These are phyloP conservation scores for Drosophila mayri DNA, from an alignment of 1,140 invertebrate genomes.

Conservation along the genomic window DNA sequence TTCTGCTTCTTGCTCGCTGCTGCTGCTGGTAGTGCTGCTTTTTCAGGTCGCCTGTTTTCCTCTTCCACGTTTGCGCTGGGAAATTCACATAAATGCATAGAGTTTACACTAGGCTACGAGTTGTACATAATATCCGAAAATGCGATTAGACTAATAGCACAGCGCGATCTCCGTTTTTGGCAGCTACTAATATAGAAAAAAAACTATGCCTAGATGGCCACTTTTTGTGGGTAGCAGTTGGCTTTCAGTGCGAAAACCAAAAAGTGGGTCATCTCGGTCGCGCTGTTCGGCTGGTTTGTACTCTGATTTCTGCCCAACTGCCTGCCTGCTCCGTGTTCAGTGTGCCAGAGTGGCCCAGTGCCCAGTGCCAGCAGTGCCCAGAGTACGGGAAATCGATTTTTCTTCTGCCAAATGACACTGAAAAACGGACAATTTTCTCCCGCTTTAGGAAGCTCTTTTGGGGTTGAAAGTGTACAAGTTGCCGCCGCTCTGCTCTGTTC, in stretches of 20 bases:
- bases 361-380: slow-evolving; percentile 16
- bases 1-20: slow-evolving; percentile 52
- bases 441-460: slow-evolving; percentile 26
- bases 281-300: slow-evolving; percentile 79
- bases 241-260: slow-evolving; percentile 81
- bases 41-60: slow-evolving; percentile 74
- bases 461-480: slow-evolving; percentile 63
- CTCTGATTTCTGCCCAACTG: slow-evolving; percentile 79
- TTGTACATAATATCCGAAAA: slow-evolving; percentile 76
- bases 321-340: slow-evolving; percentile 30
- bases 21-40: slow-evolving; percentile 53
- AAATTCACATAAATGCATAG: slow-evolving; percentile 82
- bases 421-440: slow-evolving; percentile 76
- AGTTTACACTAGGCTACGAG: slow-evolving; percentile 76
- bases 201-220: slow-evolving; percentile 58
- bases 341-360: slow-evolving; percentile 67
- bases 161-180: slow-evolving; percentile 23
- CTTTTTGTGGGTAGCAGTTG: slow-evolving; percentile 71
- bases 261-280: slow-evolving; percentile 85
- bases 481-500: slow-evolving; percentile 11
- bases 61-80: slow-evolving; percentile 69
- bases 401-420: slow-evolving; percentile 78
- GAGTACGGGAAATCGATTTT: slow-evolving; percentile 76
- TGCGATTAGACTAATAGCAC: slow-evolving; percentile 21
- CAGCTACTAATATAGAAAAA: slow-evolving; percentile 72